Evolutionary conservation across 2,888 invertebrate species (phyloP), one percentile per base, ranked within the genome.

Genomic region (Ophioninae sp.): DNA sequence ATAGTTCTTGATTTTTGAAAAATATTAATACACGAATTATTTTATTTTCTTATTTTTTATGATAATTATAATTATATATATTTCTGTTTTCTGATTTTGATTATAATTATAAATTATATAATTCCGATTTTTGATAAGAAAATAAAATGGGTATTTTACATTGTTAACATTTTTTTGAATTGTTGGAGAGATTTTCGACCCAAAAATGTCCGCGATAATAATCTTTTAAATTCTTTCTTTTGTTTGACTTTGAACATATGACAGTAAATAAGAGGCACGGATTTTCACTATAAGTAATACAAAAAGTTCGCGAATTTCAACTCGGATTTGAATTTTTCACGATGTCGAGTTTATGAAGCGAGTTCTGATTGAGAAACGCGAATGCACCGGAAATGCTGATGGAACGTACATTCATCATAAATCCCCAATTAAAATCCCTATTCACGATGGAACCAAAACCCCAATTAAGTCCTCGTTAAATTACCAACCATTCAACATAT

Each of bases 151-250:
- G 23, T 62, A 20, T 20, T 10, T 17, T 75, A 10, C 21, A 56
- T 56, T 30, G 44, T 7, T 21, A 39, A 57, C 8, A 57, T 21
- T 39, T 23, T 76, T 44, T 44, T 65, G 7, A 69, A 37, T 41
- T 64, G 64, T 57, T 64, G 44, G 2, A n/a, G 23, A 10, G 13
- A 57, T 75, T 69, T 39, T 76, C 23, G n/a, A n/a, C 64, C 21
- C 23, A 37, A 81, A 65, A 41, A 7, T 76, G 39, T 61, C 62
- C 39, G 74, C 56, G 80, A 80, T 80, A 21, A 68, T 74, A 62
- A 80, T 80, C 80, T 80, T 80, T 13, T 7, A 30, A 67, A 73
- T 73, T 13, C 56, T 23, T 21, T n/a, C 30, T 20, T 7, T 65
- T 70, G 50, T 56, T 64, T 6, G 30, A 41, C 64, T 72, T 23